phyloP scores from a whole-genome alignment of 2,113 vertebrate species.

The Saguinus midas region DNA sequence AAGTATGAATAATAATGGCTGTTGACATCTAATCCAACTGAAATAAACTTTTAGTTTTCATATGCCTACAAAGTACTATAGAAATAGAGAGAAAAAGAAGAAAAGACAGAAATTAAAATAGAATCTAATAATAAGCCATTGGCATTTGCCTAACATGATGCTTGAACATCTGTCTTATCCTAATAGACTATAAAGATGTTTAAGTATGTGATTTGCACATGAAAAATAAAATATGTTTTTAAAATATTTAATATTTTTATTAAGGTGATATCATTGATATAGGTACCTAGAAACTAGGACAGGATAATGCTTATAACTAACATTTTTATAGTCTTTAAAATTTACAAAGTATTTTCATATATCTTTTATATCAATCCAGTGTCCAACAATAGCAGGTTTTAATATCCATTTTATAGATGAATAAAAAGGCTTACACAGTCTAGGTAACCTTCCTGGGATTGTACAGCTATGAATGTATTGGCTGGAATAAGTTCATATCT shows the following conservation, averaged over 20 bases:
- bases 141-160: background rate
- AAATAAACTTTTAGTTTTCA: conserved; percentile 22
- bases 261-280: background rate
- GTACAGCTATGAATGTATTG: background rate
- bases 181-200: background rate
- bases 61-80: background rate
- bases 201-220: background rate
- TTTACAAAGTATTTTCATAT: background rate
- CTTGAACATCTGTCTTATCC: background rate
- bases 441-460: background rate
- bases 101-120: background rate
- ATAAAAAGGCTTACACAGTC: background rate
- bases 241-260: background rate
- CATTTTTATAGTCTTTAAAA: background rate
- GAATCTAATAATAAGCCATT: background rate
- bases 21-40: background rate
- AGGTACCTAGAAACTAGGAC: background rate
- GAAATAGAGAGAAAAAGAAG: conserved; percentile 1
- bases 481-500: background rate
- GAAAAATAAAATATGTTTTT: background rate
- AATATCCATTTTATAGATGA: background rate
- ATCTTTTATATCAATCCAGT: background rate
- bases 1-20: conserved; percentile 9
- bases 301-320: background rate
- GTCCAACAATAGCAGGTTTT: background rate